Evolutionary conservation across 2,888 invertebrate species (phyloP), one percentile per base, ranked within the genome.

Genomic region (Xylocampa areola): DNA sequence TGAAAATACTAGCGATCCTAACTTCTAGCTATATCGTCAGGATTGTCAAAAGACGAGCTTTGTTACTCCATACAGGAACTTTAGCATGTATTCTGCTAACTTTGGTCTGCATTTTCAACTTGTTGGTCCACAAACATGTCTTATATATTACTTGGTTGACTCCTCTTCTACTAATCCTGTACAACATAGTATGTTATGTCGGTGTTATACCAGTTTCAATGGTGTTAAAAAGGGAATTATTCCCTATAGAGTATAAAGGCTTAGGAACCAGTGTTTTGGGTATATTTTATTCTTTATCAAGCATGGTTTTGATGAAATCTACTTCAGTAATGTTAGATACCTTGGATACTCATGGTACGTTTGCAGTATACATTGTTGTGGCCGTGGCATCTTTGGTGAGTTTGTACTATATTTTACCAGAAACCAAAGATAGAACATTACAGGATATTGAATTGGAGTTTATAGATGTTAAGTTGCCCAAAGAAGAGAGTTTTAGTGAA

Each of bases 121-220:
- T 45, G 0, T 35, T 51, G n/a, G 17, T 35, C 1, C 11, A 47
- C 1, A 60, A 41, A 6, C n/a, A 36, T 1, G 14, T 66, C 13
- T 6, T 66, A n/a, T 13, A 11, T 6, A 10, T 37, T 0, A 43
- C 35, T 29, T 66, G 63, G 67, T 10, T 66, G 37, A 58, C 63
- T 2, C 63, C 63, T 1, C 6, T 51, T 1, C 19, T 64, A 1
- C 33, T 64, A 6, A 66, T 64, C 16, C 4, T 65, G 1, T 68
- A 69, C 35, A 69, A 69, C n/a, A 55, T 68, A 29, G n/a, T 57
- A 0, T 68, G 68, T 51, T 59, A 69, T 29, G 1, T 60, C 6
- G 68, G 68, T 21, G 55, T 68, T 14, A 69, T 68, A 65, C 70
- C 68, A 21, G 60, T 68, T 1, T 51, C 70, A 0, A 65, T 69